These are phyloP conservation scores for Cassiopea andromeda DNA, from an alignment of 30 jellyfish, hydroid and myxozoan genomes.

Conservation along the genomic window DNA sequence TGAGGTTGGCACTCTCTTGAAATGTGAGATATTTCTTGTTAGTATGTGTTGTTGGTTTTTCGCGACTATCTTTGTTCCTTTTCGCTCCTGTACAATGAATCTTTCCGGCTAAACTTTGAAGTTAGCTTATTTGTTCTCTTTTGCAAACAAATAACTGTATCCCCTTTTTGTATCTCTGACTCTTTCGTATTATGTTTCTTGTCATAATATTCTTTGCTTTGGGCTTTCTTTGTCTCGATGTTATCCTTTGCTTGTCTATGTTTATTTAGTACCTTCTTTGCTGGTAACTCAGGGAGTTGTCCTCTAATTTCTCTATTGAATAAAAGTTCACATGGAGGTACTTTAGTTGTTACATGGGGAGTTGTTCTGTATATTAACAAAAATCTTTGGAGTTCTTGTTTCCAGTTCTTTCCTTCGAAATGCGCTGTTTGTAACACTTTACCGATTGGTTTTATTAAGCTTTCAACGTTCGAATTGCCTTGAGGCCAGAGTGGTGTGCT, in stretches of 20 bases:
- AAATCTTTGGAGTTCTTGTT: slow-evolving; percentile 56
- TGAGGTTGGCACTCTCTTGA: background rate
- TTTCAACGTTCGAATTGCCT: slow-evolving; percentile 49
- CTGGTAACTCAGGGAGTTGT: slow-evolving; percentile 43
- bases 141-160: slow-evolving; percentile 1
- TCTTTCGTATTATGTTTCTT: slow-evolving; percentile 9
- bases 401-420: slow-evolving; percentile 59
- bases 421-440: slow-evolving; percentile 40
- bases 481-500: slow-evolving; percentile 36
- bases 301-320: slow-evolving; percentile 38
- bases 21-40: slow-evolving; percentile 3
- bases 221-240: slow-evolving; percentile 20
- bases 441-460: slow-evolving; percentile 31
- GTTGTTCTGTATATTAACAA: slow-evolving; percentile 47
- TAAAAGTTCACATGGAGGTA: slow-evolving; percentile 57
- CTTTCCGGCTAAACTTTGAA: slow-evolving; percentile 41
- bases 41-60: slow-evolving; percentile 43
- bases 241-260: slow-evolving; percentile 28
- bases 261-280: slow-evolving; percentile 45
- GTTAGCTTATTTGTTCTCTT: slow-evolving; percentile 27
- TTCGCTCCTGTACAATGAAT: slow-evolving; percentile 45
- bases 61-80: slow-evolving; percentile 58
- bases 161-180: slow-evolving; percentile 20
- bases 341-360: slow-evolving; percentile 52
- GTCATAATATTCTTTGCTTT: slow-evolving; percentile 23